phyloP scores from a whole-genome alignment of 35 echinoderm and acorn worm species.

The Diadema setosum region DNA sequence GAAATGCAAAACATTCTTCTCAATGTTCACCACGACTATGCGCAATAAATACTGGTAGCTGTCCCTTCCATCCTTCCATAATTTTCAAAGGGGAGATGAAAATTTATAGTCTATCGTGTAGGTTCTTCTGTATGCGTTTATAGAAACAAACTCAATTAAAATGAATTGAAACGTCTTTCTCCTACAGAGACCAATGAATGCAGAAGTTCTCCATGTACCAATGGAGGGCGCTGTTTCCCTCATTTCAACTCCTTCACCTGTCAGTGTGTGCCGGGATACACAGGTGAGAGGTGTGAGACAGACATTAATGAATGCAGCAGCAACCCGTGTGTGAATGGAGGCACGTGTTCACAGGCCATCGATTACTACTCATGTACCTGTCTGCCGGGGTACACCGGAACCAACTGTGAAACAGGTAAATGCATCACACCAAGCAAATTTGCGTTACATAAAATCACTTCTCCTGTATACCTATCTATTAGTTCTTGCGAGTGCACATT shows the following conservation, averaged over 20 bases:
- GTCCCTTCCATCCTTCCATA: too few species aligned
- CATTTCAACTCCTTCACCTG: not conserved
- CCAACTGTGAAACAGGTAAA: slow-evolving; percentile 33
- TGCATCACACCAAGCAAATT: too few species aligned
- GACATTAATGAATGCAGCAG: slow-evolving; percentile 45
- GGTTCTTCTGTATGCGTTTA: too few species aligned
- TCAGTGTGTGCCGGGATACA: not conserved
- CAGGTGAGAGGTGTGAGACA: slow-evolving; percentile 3
- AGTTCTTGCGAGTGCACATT: too few species aligned
- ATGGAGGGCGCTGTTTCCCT: not conserved
- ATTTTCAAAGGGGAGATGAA: too few species aligned
- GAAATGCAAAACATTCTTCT: too few species aligned
- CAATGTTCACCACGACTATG: too few species aligned
- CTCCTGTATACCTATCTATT: too few species aligned
- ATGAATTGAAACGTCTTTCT: not conserved
- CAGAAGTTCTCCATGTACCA: not conserved
- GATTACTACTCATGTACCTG: slow-evolving; percentile 10
- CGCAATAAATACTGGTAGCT: too few species aligned
- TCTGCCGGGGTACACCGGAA: not conserved
- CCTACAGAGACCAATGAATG: slow-evolving; percentile 29
- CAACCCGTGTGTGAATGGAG: slow-evolving; percentile 37
- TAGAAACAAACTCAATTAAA: too few species aligned
- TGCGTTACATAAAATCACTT: too few species aligned
- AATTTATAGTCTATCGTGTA: too few species aligned
- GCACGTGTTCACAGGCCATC: not conserved